These are phyloP conservation scores for Pogonomyrmex californicus DNA, from an alignment of 1,140 invertebrate species.

Conservation along the genomic window DNA sequence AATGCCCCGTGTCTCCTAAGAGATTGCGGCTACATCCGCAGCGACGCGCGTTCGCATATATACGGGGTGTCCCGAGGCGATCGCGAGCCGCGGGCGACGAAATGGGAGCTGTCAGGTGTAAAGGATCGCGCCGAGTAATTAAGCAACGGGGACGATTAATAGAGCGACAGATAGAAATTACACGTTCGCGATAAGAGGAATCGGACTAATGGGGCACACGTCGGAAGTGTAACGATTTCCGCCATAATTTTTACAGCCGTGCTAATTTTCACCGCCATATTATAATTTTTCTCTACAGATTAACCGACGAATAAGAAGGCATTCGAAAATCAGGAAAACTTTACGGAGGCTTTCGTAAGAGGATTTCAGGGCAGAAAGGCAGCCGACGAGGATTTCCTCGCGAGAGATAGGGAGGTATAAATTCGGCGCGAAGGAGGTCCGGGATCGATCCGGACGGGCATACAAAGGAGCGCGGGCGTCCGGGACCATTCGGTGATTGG, in stretches of 20 bases:
- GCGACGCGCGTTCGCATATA: conserved; percentile 14
- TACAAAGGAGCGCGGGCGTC: conserved; percentile 54
- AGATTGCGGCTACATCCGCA: conserved; percentile 71
- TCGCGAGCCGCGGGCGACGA: neutral
- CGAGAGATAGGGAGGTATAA: conserved; percentile 33
- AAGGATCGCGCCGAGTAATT: conserved; percentile 5
- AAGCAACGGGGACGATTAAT: neutral
- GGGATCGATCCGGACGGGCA: conserved; percentile 6
- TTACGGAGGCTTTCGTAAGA: neutral
- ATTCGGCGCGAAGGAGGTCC: conserved; percentile 53
- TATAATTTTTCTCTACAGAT: neutral
- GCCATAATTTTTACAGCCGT: neutral
- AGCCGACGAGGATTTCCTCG: neutral
- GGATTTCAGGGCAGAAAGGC: neutral
- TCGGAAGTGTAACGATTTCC: neutral
- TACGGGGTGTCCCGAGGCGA: conserved; percentile 65
- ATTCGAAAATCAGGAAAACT: neutral
- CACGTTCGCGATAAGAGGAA: neutral
- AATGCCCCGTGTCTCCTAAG: conserved; percentile 73
- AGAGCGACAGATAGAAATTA: neutral
- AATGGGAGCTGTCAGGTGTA: neutral
- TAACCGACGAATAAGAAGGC: neutral
- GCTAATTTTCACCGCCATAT: neutral
- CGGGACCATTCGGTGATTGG: conserved; percentile 68
- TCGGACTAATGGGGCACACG: neutral